phyloP scores from a whole-genome alignment of 2,113 vertebrate species.

The Poicephalus gulielmi region DNA sequence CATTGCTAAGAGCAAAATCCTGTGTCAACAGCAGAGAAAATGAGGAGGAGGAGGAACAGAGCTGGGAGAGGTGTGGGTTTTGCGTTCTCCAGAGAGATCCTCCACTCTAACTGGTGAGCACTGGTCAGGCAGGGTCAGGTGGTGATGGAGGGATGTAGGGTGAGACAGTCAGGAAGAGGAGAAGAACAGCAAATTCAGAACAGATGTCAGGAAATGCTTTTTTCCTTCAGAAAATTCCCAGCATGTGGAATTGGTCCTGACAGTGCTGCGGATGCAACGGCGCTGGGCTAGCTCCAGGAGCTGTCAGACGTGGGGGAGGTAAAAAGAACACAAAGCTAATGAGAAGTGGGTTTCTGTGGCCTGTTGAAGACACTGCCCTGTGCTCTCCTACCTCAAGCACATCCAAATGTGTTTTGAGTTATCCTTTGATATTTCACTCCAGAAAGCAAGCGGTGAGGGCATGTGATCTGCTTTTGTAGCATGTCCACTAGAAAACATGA shows the following conservation, averaged over 20 bases:
- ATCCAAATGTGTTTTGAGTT: slow-evolving; percentile 17
- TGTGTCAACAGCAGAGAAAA: neutral
- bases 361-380: neutral
- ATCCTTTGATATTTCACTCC: neutral
- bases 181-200: slow-evolving; percentile 19
- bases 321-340: neutral
- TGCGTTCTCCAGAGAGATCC: neutral
- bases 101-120: neutral
- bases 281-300: neutral
- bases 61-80: neutral
- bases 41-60: too few relatives aligned
- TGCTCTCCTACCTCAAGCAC: neutral
- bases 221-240: slow-evolving; percentile 22
- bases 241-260: slow-evolving; percentile 42
- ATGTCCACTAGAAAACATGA: neutral
- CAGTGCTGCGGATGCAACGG: neutral
- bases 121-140: neutral
- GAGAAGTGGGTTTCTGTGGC: neutral
- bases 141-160: neutral
- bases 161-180: neutral
- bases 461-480: neutral
- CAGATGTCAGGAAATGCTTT: slow-evolving; percentile 64
- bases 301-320: neutral
- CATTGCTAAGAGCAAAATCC: neutral
- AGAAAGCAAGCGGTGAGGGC: neutral